phyloP scores from a whole-genome alignment of 2,113 vertebrate genomes.

The Ptyas mucosa region DNA sequence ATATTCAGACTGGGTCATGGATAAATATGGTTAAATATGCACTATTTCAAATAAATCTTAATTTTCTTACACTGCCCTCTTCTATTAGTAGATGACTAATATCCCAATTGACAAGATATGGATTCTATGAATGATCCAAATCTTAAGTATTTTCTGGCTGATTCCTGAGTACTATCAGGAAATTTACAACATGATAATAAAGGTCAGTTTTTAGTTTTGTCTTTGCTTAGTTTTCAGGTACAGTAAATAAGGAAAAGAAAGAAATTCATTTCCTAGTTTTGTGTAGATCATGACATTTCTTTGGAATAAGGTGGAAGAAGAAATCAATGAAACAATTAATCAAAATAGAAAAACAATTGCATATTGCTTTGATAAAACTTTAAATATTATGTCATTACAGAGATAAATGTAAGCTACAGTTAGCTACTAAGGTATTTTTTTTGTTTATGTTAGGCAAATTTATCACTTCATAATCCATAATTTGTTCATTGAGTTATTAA shows the following conservation, averaged over 20 bases:
- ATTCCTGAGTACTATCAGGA: neutral
- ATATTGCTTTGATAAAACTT: neutral
- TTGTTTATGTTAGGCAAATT: neutral
- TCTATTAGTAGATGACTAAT: neutral
- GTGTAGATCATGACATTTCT: neutral
- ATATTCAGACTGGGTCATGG: neutral
- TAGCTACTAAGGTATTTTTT: neutral
- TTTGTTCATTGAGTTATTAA: neutral
- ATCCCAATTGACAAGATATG: neutral
- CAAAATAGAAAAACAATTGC: neutral
- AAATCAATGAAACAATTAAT: slow-evolving; percentile 5
- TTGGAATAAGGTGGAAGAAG: neutral
- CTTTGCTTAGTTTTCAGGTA: neutral
- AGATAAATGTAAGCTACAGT: neutral
- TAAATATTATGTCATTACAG: neutral
- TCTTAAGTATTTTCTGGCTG: neutral
- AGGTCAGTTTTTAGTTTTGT: neutral
- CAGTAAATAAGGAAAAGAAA: neutral
- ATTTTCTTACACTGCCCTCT: neutral
- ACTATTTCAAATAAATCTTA: neutral
- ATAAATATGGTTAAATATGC: neutral
- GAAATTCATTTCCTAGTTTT: neutral
- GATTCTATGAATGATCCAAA: neutral
- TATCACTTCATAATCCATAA: neutral
- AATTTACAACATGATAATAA: neutral